Conservation (phyloP, 2,113 vertebrate genomes). For the Heptranchias perlo region DNA sequence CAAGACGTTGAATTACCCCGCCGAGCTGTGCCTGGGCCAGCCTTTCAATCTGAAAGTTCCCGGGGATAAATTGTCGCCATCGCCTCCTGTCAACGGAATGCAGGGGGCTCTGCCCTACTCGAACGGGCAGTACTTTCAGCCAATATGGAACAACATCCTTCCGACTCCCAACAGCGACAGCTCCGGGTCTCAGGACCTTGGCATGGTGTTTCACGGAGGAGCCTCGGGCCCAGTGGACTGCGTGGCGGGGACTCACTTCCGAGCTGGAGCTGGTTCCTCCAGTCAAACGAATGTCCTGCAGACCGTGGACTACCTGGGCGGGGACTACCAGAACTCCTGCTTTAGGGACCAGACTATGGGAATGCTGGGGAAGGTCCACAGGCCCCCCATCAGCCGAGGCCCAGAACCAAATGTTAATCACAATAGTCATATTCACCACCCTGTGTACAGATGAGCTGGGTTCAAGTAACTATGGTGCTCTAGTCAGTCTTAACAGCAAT, state of each 20-base stretch:
- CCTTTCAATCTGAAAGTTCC: slow-evolving; percentile 84
- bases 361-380: slow-evolving; percentile 89
- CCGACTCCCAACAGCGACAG: slow-evolving; percentile 98
- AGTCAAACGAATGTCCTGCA: slow-evolving; percentile 88
- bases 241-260: slow-evolving; percentile 77
- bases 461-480: not conserved
- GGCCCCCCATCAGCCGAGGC: slow-evolving; percentile 78
- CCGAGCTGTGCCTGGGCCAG: slow-evolving; percentile 89
- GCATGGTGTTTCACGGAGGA: slow-evolving; percentile 82
- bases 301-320: slow-evolving; percentile 91
- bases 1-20: slow-evolving; percentile 77
- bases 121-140: slow-evolving; percentile 92
- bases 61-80: slow-evolving; percentile 86
- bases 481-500: slow-evolving; percentile 56
- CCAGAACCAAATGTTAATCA: slow-evolving; percentile 80
- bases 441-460: slow-evolving; percentile 96
- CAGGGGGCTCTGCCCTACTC: slow-evolving; percentile 79
- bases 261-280: slow-evolving; percentile 72
- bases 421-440: slow-evolving; percentile 91
- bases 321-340: slow-evolving; percentile 96
- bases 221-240: slow-evolving; percentile 80
- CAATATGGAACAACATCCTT: slow-evolving; percentile 92
- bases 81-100: slow-evolving; percentile 83
- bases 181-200: slow-evolving; percentile 93
- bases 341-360: slow-evolving; percentile 94